Evolutionary conservation across 2,113 vertebrate species (phyloP), one percentile per base, ranked within the genome.

Genomic region (Brienomyrus longianalis): DNA sequence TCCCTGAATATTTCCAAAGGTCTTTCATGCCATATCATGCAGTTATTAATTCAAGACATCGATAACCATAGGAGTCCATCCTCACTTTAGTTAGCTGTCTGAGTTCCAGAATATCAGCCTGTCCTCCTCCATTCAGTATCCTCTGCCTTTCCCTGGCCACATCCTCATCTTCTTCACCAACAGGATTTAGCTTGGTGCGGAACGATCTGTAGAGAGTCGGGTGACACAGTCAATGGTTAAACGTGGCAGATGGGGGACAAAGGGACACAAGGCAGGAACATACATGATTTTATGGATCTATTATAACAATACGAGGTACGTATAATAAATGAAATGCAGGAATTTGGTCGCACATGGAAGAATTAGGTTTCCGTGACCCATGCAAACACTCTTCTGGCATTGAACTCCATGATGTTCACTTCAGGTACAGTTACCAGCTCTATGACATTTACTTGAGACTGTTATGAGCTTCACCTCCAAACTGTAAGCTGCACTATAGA

Each of bases 141-240:
- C 97, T 97, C 93, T 99, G 98, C 86, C 98, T 97, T 93, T 99
- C 98, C 59, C 97, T 94, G 45, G 96, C 97, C 56, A 99, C 98
- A 89, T 99, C 98, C 90, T 99, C 98, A 91, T 99, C 98, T 56
- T 99, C 98, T 47, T 99, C 98, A 23, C 96, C 97, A 89, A 99
- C 90, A 0, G 97, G 94, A 74, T 94, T 96, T 88, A 98, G 95
- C 54, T 97, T 98, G 43, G 94, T 94, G 77, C 93, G 96, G 66
- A 97, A 93, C 10, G 97, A 96, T 93, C 98, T 99, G 92, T 1
- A 92, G 51, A 35, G 90, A 91, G 35, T 17, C n/a, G 43, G 74
- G 56, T 43, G 56, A 88, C 50, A 5, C 27, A n/a, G 43, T 45
- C 39, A 77, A 6, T 43, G 23, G 9, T 52, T 13, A 39, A 52